Evolutionary conservation across 2,888 invertebrate species (phyloP), one percentile per base, ranked within the genome.

Genomic region (Hyles lineata): DNA sequence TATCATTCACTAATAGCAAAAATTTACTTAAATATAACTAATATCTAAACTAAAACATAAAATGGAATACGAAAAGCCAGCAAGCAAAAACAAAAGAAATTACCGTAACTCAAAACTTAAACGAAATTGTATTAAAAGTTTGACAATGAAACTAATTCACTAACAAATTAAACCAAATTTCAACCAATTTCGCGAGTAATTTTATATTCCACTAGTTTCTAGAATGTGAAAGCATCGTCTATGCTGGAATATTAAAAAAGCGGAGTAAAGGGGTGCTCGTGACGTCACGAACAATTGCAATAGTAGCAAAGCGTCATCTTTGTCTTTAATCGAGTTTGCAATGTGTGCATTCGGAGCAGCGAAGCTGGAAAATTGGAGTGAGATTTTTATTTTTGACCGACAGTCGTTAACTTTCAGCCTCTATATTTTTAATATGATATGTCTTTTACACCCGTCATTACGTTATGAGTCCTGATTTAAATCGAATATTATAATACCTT

Each of bases 241-340:
- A 15, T 17, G 21, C 15, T 62, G 21, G 35, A 63, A 63, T 63
- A 63, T 43, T 63, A 43, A 63, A 63, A 55, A 63, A 63, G 21
- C 15, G 21, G 15, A 63, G 63, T 63, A 35, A 63, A 63, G 43
- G n/a, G 43, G 43, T n/a, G 63, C 21, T 81, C 85, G 85, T 90
- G 89, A 89, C 88, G 87, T 87, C 89, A 90, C 86, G 85, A 85
- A 76, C 85, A 82, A 82, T 82, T 89, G 89, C 88, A 89, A 88
- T 87, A 82, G 84, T 90, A 89, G 90, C 89, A 43, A 90, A 91
- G 90, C 84, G 89, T 88, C 89, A 91, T 91, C 90, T 87, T 90
- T 90, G 89, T 89, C 89, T 90, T 87, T 90, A 91, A 90, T 90
- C 89, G 89, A 91, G 90, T 92, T 87, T 85, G 81, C 82, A 82